Base-by-base conservation (phyloP, 2,113 vertebrate genomes). In the Nymphicus hollandicus region DNA sequence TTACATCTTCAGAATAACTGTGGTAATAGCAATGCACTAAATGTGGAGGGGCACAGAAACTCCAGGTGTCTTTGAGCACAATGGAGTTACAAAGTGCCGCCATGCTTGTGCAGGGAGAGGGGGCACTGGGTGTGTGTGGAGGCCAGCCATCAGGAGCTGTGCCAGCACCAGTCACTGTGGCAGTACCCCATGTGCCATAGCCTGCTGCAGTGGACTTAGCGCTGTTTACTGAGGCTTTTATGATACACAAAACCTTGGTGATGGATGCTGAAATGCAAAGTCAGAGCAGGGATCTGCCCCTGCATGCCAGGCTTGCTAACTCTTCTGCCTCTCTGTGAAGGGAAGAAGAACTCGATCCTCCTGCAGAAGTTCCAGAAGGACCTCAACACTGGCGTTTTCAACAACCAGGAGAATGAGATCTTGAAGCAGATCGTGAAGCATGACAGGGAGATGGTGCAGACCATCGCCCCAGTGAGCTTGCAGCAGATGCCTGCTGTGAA, bases 331-430 rank as follows among this genome's bases (percentile, higher is more conserved):
- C 81, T 97, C 91, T 94, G 23, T 94, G 76, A 91, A 99, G 99
- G 99, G 96, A 99, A 99, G 98, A 99, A 99, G 98, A 99, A 99
- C 96, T 99, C 99, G 0, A 98, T 99, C 96, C 98, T 99, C 88
- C 98, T 99, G 94, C 99, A 99, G 97, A 99, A 99, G 97, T 99
- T 99, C 97, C 99, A 99, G 98, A 99, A 99, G 98, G 99, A 99
- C 88, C 98, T 99, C 97, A 99, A 99, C 96, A 99, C 99, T 8
- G 99, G 99, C 53, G 99, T 99, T 72, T 99, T 99, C 99, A 99
- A 99, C 98, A 99, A 99, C 14, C 99, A 99, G 98, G 99, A 99
- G 98, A 99, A 99, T 27, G 99, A 99, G 98, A 99, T 99, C 93
- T 97, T 99, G 98, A 99, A 99, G 98, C 99, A 99, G 98, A 99